Evolutionary conservation across 2,888 invertebrate genomes (phyloP), one percentile per base, ranked within the genome.

Genomic region (Torymus auratus): DNA sequence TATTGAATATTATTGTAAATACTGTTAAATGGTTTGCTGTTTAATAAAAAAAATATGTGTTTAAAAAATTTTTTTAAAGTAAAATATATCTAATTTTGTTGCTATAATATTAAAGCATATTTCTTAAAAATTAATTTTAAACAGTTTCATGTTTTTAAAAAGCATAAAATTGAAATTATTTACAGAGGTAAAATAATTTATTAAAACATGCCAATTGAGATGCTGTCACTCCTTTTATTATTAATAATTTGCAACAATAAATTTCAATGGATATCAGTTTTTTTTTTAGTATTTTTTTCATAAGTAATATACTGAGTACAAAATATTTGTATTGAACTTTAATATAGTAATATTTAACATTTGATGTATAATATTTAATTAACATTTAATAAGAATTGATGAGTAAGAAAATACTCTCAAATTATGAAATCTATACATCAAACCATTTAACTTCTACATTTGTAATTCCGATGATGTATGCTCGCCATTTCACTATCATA

Each of bases 1-100:
- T 71, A 68, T 55, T 73, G 23, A 41, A 62, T 74, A 76, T 55
- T 80, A 71, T 76, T 80, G 76, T 80, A 80, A 80, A 76, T 76
- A 76, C 53, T 73, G 71, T 77, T 80, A 74, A 80, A 82, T 77
- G 82, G 77, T 79, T 82, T 82, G 73, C 7, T 70, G 65, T 62
- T 69, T 15, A 69, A 17, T 53, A 67, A 10, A 1, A 1, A 28
- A 28, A 28, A 28, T 28, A 28, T 28, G 3, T 28, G 3, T 28
- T 28, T 3, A 28, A 28, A 1, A 7, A 28, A 28, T 2, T 28
- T 28, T 5, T 28, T 2, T 2, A 28, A 28, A 28, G 28, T 28
- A 28, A 28, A 2, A 28, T 28, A 28, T 28, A 28, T 28, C 7
- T 28, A 4, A 28, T 28, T 28, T 28, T 28, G 20, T 28, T 28